phyloP scores from a whole-genome alignment of 2,113 vertebrate species.

The Crotalus horridus region DNA sequence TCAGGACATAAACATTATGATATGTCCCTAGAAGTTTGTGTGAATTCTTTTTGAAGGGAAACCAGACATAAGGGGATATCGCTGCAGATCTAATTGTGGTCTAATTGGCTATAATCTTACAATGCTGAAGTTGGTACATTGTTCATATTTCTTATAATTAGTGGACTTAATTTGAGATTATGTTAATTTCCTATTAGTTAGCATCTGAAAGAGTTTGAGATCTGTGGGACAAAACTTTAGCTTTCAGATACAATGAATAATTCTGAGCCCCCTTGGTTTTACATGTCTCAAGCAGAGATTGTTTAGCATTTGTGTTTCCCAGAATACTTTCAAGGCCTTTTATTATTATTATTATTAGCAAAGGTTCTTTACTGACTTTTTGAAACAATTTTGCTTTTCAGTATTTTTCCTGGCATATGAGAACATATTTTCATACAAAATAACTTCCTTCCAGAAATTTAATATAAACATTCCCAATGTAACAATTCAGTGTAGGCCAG shows the following conservation, averaged over 20 bases:
- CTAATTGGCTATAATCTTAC: background rate
- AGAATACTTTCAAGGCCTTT: background rate
- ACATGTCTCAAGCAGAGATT: background rate
- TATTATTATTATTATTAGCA: background rate
- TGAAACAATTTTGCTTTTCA: background rate
- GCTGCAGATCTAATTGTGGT: background rate
- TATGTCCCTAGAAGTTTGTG: conserved; percentile 21
- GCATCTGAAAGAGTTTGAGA: background rate
- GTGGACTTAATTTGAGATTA: background rate
- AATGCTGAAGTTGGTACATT: background rate
- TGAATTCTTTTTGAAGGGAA: conserved; percentile 31
- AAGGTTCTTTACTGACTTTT: background rate
- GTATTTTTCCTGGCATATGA: background rate
- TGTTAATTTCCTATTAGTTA: background rate
- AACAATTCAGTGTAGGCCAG: background rate
- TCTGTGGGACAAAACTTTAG: background rate
- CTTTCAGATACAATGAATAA: background rate
- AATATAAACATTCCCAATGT: background rate
- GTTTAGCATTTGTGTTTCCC: background rate
- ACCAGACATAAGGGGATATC: background rate
- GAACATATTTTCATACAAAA: background rate
- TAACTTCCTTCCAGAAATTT: background rate
- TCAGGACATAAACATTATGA: conserved; percentile 18
- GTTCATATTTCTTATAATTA: background rate
- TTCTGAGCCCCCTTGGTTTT: background rate